Conservation (phyloP, 2,888 invertebrate species). For the Protophormia terraenovae region DNA sequence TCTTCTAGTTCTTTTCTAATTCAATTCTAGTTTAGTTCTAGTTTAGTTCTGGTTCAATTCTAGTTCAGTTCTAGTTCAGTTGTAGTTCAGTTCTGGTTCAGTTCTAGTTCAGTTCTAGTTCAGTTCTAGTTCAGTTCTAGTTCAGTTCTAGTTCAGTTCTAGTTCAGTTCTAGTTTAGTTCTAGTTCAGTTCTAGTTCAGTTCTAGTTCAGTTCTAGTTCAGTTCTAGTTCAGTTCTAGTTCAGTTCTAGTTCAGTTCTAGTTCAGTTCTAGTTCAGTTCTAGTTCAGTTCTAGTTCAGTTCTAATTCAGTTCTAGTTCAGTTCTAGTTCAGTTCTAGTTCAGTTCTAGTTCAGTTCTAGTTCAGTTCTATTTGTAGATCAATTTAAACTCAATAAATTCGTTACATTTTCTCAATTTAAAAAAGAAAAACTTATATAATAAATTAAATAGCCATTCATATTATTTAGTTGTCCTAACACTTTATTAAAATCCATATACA, state of each 20-base stretch:
- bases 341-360: not conserved
- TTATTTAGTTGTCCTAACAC: too few relatives aligned
- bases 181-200: not conserved
- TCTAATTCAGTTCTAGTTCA: not conserved
- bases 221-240: not conserved
- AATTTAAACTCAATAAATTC: too few relatives aligned
- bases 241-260: not conserved
- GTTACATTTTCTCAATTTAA: too few relatives aligned
- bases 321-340: not conserved
- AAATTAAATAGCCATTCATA: too few relatives aligned
- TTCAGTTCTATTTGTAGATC: not conserved
- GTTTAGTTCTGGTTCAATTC: not conserved
- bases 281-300: not conserved
- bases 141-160: not conserved
- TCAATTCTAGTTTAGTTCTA: not conserved
- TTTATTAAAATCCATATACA: too few relatives aligned
- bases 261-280: not conserved
- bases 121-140: not conserved
- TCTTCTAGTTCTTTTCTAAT: not conserved
- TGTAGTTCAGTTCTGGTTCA: not conserved
- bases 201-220: not conserved
- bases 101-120: not conserved
- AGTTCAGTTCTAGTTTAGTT: not conserved
- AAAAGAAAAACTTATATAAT: too few relatives aligned
- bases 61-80: not conserved